A percentile compares a stretch with the other conserved stretches of the same genome.
These are phyloP conservation scores for Stenodema calcarata DNA, from an alignment of 2,888 invertebrate genomes.

Conservation along the genomic window DNA sequence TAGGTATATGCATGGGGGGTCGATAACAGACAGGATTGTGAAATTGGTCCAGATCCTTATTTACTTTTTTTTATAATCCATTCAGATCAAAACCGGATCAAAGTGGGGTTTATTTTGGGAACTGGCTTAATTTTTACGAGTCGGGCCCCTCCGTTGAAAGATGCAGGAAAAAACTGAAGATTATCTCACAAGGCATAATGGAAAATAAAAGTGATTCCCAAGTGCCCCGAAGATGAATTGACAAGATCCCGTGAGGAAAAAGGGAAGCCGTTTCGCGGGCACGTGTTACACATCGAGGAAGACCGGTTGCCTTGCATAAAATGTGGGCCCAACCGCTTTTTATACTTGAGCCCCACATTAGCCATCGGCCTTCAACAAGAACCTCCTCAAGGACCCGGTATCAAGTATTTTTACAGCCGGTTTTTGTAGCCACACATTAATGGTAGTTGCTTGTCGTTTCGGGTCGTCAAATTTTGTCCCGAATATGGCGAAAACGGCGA, in stretches of 20 bases:
- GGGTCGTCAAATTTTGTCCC: background rate
- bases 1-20: too few species aligned
- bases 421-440: background rate
- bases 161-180: background rate
- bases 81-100: too few species aligned
- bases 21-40: too few species aligned
- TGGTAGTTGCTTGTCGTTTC: background rate
- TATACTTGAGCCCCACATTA: background rate
- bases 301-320: conserved; percentile 33
- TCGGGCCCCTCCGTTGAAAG: background rate
- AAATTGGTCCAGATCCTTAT: too few species aligned
- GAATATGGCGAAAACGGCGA: background rate
- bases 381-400: background rate
- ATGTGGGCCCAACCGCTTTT: conserved; percentile 33
- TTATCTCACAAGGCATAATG: background rate
- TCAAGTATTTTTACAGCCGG: background rate
- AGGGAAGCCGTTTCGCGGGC: background rate
- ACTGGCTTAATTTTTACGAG: too few species aligned
- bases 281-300: conserved; percentile 17
- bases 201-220: background rate
- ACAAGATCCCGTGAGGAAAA: background rate
- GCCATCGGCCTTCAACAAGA: background rate
- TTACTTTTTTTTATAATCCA: too few species aligned
- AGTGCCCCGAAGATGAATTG: background rate
- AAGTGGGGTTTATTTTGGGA: too few species aligned